Evolutionary conservation across 2,797 vertebrate genomes (phyloP), one percentile per base, ranked within the genome.

Genomic region (Poeciliopsis gracilis): DNA sequence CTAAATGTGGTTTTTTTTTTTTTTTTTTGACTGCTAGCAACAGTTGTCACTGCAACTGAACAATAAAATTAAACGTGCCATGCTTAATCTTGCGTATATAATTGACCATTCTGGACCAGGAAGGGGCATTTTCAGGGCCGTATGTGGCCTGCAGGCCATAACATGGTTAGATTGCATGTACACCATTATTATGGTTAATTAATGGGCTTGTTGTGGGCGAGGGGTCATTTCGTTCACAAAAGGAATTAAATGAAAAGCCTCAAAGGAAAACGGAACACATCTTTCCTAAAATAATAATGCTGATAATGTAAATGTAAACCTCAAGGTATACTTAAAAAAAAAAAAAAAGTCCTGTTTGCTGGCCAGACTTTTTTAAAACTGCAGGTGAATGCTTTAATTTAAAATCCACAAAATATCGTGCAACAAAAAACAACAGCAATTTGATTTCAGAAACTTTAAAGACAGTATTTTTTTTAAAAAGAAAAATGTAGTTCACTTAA

Each of bases 241-340:
- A 81, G 36, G 16, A 81, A 70, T 86, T 61, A 57, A 80, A 83
- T 30, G 23, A 73, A 78, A 80, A 86, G 67, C 80, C 77, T 84
- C 77, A 78, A 72, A 78, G 23, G 41, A 73, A 67, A n/a, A 61
- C 74, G 5, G 18, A 73, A 75, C 78, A 57, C 72, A 41, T 30
- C 51, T 55, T 36, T 33, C 38, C 49, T 9, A 46, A 45, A 71
- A 70, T 46, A 16, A 38, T 23, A 47, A 0, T 2, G 36, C 46
- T 38, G 28, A 76, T 82, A 23, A 84, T 77, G 72, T 41, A 36
- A 76, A 51, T 9, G 2, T 55, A 51, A 84, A 82, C 63, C 69
- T 69, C 30, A 45, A 82, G 69, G 76, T 81, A 57, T 79, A 25
- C 16, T 38, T 53, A 47, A 25, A 61, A 51, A 49, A 49, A 47